These are phyloP conservation scores for Panagrolaimus sp. DNA, from an alignment of 1,140 invertebrate species.

Conservation along the genomic window DNA sequence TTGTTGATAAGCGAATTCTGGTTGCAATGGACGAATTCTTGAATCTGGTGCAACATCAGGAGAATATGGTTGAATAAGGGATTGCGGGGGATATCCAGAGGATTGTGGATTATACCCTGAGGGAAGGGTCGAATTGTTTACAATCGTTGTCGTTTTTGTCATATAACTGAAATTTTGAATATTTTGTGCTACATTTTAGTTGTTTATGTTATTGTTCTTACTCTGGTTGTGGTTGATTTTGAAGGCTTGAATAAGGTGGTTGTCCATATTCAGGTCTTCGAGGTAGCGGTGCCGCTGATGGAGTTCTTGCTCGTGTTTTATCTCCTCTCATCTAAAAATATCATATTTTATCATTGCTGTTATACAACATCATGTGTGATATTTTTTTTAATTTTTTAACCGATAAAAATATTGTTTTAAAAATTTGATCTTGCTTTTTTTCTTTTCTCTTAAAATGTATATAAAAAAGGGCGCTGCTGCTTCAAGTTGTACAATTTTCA, in stretches of 20 bases:
- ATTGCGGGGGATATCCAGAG: too few relatives aligned
- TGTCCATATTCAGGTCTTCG: conserved; percentile 17
- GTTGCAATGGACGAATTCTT: not conserved
- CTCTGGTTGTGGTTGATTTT: conserved; percentile 11
- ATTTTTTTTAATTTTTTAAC: not conserved
- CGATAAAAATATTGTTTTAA: not conserved
- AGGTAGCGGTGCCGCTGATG: not conserved
- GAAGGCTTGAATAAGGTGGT: not conserved
- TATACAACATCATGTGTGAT: not conserved
- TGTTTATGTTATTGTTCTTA: not conserved
- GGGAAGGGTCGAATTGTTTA: not conserved
- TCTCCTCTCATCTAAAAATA: conserved; percentile 13
- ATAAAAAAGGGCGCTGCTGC: not conserved
- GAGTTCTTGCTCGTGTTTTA: not conserved
- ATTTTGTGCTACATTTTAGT: not conserved
- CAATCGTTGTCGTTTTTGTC: not conserved
- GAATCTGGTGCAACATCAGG: not conserved
- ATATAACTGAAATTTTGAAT: not conserved
- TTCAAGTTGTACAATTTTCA: conserved; percentile 10
- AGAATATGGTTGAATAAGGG: not conserved
- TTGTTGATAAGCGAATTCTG: conserved; percentile 15
- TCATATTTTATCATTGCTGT: not conserved
- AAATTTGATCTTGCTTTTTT: too few relatives aligned
- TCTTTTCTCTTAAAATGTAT: not conserved
- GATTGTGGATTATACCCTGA: too few relatives aligned